Percentiles rank a stretch among this genome's conserved stretches.
Conservation (phyloP, 2,888 invertebrate species). For the Rapana venosa region DNA sequence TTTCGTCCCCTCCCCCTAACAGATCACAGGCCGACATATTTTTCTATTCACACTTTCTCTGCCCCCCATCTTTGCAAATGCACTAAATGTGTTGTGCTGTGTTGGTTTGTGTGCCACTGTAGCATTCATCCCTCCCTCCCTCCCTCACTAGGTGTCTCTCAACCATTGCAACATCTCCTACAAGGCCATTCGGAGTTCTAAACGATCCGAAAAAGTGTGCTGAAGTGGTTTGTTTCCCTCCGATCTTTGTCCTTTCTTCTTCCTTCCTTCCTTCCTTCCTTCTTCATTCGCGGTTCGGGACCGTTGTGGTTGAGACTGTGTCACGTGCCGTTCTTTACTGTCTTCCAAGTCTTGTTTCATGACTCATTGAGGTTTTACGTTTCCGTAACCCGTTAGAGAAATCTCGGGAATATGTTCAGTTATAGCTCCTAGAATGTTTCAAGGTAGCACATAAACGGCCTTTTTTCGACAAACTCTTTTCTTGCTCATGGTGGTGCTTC, state of each 20-base stretch:
- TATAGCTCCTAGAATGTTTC: too few species aligned
- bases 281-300: too few species aligned
- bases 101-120: not conserved
- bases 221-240: not conserved
- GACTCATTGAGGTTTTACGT: too few species aligned
- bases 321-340: too few species aligned
- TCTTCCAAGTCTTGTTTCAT: too few species aligned
- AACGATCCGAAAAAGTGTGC: not conserved
- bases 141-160: not conserved
- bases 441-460: too few species aligned
- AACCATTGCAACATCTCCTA: not conserved
- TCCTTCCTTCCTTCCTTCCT: too few species aligned
- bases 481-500: too few species aligned
- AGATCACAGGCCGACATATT: slow-evolving; percentile 4
- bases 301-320: too few species aligned
- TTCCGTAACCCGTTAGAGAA: too few species aligned
- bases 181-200: not conserved
- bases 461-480: too few species aligned
- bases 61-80: not conserved
- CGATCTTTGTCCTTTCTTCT: not conserved
- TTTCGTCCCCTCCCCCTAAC: slow-evolving; percentile 1
- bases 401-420: too few species aligned
- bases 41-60: not conserved
- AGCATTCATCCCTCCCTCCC: not conserved
- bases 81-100: not conserved